Evolutionary conservation across 2,797 vertebrate genomes (phyloP), one percentile per base, ranked within the genome.

Genomic region (Carduelis carduelis): DNA sequence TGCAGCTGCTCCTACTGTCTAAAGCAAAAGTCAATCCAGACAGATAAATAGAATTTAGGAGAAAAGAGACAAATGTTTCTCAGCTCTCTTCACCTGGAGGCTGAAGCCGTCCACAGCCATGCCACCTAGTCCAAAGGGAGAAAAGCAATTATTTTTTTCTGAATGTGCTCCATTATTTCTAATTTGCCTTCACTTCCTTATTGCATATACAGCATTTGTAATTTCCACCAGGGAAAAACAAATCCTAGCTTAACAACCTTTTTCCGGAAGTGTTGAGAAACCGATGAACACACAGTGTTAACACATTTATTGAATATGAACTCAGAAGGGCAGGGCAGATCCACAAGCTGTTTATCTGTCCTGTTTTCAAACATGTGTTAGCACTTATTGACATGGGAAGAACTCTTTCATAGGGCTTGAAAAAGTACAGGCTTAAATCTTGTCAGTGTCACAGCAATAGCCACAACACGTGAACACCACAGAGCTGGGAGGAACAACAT

Each of bases 361-460:
- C 87, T 89, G 93, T 91, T 96, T 83, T 63, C 87, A 87, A 97
- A 96, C 97, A 97, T 96, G 89, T 97, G 96, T 96, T 97, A 97
- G 96, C 96, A 97, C 87, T 98, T 98, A 97, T 22, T 85, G 76
- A 96, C 95, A 96, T 60, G 83, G 82, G 95, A 97, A 97, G 94
- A 92, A 84, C 82, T 94, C 77, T 91, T 96, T 90, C 56, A 18
- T 15, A 11, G 56, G 80, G 66, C 57, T 65, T 95, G 89, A 91
- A 95, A 78, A 63, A 93, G 46, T 23, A 70, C 78, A 95, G 86
- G 79, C 92, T 94, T 83, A 82, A 94, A 82, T 85, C 75, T 59
- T 52, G 32, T 35, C 83, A 64, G 61, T 55, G 72, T 84, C 91
- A 65, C 87, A 85, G 86, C 50, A 89, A 93, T 22, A 87, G 69